Evolutionary conservation across 2,888 invertebrate species (phyloP).

Genomic region (Fragum sueziense): DNA sequence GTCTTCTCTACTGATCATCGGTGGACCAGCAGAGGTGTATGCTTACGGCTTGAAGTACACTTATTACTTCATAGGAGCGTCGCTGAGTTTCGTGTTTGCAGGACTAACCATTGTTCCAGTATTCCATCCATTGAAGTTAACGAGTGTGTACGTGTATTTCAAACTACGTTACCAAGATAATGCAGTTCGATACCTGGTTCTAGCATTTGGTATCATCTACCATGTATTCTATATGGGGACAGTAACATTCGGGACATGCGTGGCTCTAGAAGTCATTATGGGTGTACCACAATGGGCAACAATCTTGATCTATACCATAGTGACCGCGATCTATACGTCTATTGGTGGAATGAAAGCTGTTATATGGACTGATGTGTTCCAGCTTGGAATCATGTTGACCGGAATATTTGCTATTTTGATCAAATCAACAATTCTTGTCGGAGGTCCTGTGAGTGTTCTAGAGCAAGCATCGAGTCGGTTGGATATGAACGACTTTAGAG

Average conservation of each 20-base stretch:
- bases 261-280: slow-evolving; percentile 33
- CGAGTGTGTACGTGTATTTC: slow-evolving; percentile 44
- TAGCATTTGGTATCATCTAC: slow-evolving; percentile 20
- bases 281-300: slow-evolving; percentile 38
- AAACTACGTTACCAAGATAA: slow-evolving; percentile 30
- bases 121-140: slow-evolving; percentile 21
- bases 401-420: slow-evolving; percentile 20
- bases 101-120: slow-evolving; percentile 27
- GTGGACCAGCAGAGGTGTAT: slow-evolving; percentile 37
- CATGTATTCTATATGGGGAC: slow-evolving; percentile 40
- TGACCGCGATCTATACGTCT: slow-evolving; percentile 36
- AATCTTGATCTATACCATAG: slow-evolving; percentile 22
- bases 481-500: slow-evolving; percentile 18
- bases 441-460: slow-evolving; percentile 8
- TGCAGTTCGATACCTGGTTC: slow-evolving; percentile 22
- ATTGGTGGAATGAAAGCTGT: slow-evolving; percentile 43
- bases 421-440: slow-evolving; percentile 21
- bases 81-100: slow-evolving; percentile 12
- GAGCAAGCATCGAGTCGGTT: slow-evolving; percentile 13
- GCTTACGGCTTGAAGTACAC: slow-evolving; percentile 23
- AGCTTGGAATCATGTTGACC: slow-evolving; percentile 32
- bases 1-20: slow-evolving; percentile 35
- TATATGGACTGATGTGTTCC: slow-evolving; percentile 43
- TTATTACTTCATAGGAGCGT: slow-evolving; percentile 18
- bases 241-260: slow-evolving; percentile 30